Conservation (phyloP, 2,888 invertebrate genomes). For the Drosophila parthenogenetica region DNA sequence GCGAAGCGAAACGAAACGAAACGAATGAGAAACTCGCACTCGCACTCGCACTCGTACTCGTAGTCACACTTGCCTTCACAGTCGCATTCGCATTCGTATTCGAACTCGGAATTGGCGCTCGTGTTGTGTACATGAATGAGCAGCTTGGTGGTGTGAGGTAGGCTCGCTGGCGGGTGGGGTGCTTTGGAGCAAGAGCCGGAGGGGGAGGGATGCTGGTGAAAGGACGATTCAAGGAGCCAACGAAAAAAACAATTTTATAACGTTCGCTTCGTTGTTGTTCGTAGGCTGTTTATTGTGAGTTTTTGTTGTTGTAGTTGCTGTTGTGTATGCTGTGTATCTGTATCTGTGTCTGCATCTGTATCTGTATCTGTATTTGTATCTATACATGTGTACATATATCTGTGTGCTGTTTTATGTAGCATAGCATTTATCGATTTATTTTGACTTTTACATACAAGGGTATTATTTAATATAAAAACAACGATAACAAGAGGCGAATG, state of each 20-base stretch:
- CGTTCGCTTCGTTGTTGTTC: conserved; percentile 42
- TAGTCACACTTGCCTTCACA: neutral
- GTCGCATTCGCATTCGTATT: conserved; percentile 33
- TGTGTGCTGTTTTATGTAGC: conserved; percentile 58
- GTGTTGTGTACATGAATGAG: conserved; percentile 69
- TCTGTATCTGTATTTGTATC: conserved; percentile 34
- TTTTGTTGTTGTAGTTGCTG: conserved; percentile 24
- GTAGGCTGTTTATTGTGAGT: conserved; percentile 75
- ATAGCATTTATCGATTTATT: conserved; percentile 77
- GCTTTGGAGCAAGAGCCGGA: neutral
- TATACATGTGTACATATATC: conserved; percentile 23
- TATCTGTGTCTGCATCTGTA: conserved; percentile 38
- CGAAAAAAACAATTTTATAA: conserved; percentile 63
- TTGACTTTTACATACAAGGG: conserved; percentile 71
- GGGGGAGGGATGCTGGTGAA: conserved; percentile 42
- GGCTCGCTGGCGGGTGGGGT: neutral
- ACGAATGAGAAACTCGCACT: conserved; percentile 10
- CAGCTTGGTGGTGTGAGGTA: conserved; percentile 21
- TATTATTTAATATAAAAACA: conserved; percentile 72
- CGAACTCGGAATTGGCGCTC: conserved; percentile 36
- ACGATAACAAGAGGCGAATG: conserved; percentile 60
- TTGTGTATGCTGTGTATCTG: conserved; percentile 30
- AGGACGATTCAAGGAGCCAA: conserved; percentile 79
- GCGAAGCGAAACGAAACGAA: conserved; percentile 24
- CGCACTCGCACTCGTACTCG: neutral